Evolutionary conservation across 2,113 vertebrate species (phyloP), one percentile per base, ranked within the genome.

Genomic region (Rutilus rutilus): DNA sequence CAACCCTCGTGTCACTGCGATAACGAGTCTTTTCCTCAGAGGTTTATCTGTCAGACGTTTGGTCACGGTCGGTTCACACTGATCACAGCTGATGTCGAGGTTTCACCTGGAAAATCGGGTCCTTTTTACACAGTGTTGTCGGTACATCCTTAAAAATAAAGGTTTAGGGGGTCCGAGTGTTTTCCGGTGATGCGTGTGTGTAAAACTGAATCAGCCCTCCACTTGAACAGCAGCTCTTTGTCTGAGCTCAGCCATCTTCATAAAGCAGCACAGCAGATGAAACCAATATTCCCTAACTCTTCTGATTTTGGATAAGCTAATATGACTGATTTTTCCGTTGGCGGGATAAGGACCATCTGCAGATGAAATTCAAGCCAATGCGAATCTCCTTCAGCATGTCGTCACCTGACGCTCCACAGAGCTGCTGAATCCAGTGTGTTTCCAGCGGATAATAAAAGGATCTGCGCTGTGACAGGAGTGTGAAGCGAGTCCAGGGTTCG

Each of bases 11-110:
- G 52, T 83, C 83, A 80, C 81, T 83, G 75, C 64, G 73, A 23
- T 84, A 89, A 85, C 42, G 59, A 88, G 69, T 59, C 57, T 54
- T 82, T 83, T 62, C 59, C 74, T 59, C 74, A 25, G 14, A 15
- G 65, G 71, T 84, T 87, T 84, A 73, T 84, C 73, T 87, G 33
- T 78, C 62, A 84, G 85, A 39, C 60, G 73, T 80, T 74, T 90
- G 80, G 33, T 36, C 30, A 65, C 27, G 30, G 75, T 50, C 74
- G 17, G 36, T 5, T 59, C 52, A 47, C 15, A 60, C 60, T n/a
- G 23, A 74, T 74, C 39, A 78, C 5, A 10, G 30, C 6, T 59
- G 52, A 59, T 57, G 75, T 33, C 23, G 30, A 33, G 6, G 6
- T 33, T 17, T 65, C 64, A 33, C 27, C 64, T 7, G 64, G 64